A percentile compares a stretch with the other conserved stretches of the same genome.
These are phyloP conservation scores for Labia minor DNA, from an alignment of 2,888 invertebrate species.

Conservation along the genomic window DNA sequence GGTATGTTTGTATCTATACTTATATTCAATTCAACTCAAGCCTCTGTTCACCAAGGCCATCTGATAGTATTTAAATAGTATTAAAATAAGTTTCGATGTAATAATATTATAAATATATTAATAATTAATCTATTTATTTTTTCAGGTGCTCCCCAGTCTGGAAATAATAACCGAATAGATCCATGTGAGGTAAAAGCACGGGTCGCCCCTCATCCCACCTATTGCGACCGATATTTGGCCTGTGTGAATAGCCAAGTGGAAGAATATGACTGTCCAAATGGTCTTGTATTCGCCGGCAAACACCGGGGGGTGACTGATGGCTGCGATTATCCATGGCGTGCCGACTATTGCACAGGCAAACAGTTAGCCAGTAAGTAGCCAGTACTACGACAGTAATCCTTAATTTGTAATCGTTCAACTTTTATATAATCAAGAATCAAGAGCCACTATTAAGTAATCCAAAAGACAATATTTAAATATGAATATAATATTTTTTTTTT, in stretches of 20 bases:
- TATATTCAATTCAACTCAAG: no score
- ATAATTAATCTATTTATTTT: no score
- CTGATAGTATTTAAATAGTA: no score
- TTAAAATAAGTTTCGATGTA: no score
- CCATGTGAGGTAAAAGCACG: conserved; percentile 72
- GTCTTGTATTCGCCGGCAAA: conserved; percentile 79
- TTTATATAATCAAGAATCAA: no score
- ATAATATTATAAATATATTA: no score
- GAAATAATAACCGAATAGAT: conserved; percentile 38
- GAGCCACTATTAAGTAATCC: no score
- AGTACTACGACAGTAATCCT: not conserved
- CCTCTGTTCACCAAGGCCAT: no score
- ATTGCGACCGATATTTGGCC: conserved; percentile 79
- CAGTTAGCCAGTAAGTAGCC: conserved; percentile 60
- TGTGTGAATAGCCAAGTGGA: conserved; percentile 73
- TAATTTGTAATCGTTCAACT: no score
- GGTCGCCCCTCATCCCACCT: conserved; percentile 64
- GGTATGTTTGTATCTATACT: no score
- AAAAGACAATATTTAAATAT: no score
- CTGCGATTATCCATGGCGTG: conserved; percentile 82
- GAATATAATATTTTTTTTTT: no score
- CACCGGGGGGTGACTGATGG: conserved; percentile 79
- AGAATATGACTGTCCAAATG: conserved; percentile 82
- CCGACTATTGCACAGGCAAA: conserved; percentile 75
- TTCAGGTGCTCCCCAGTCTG: conserved; percentile 20